A percentile compares a stretch with the other conserved stretches of the same genome.
Evolutionary conservation across 2,113 vertebrate genomes (phyloP).

Genomic region (Labeo catla): DNA sequence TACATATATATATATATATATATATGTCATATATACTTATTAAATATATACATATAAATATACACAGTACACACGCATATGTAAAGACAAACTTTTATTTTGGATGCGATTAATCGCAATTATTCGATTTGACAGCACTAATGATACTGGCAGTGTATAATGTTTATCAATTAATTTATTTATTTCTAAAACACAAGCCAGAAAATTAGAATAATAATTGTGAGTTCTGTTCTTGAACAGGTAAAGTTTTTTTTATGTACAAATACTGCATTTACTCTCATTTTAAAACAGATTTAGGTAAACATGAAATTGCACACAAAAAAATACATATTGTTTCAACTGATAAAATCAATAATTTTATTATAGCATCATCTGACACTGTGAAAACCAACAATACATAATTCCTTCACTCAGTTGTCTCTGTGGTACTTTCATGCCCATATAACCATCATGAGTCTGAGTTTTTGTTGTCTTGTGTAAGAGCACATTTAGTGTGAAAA

Average conservation of each 20-base stretch:
- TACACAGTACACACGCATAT: too few species aligned
- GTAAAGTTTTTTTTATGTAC: not conserved
- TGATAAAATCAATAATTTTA: not conserved
- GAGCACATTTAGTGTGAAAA: slow-evolving; percentile 51
- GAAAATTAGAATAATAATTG: not conserved
- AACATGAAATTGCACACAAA: not conserved
- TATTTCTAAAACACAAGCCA: too few species aligned
- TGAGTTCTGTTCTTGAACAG: not conserved
- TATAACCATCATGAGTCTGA: not conserved
- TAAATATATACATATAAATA: too few species aligned
- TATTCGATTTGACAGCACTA: too few species aligned
- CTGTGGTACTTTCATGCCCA: not conserved
- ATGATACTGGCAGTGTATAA: not conserved
- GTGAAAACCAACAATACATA: not conserved
- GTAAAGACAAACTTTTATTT: too few species aligned
- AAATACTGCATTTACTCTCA: not conserved
- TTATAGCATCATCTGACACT: not conserved
- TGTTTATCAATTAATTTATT: too few species aligned
- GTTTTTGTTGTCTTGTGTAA: not conserved
- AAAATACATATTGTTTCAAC: not conserved
- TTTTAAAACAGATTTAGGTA: not conserved
- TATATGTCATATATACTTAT: too few species aligned
- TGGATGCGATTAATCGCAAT: too few species aligned
- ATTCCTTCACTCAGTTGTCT: not conserved
- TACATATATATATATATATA: too few species aligned